phyloP scores from a whole-genome alignment of 2,797 vertebrate genomes.

The Oreonectes daqikongensis region DNA sequence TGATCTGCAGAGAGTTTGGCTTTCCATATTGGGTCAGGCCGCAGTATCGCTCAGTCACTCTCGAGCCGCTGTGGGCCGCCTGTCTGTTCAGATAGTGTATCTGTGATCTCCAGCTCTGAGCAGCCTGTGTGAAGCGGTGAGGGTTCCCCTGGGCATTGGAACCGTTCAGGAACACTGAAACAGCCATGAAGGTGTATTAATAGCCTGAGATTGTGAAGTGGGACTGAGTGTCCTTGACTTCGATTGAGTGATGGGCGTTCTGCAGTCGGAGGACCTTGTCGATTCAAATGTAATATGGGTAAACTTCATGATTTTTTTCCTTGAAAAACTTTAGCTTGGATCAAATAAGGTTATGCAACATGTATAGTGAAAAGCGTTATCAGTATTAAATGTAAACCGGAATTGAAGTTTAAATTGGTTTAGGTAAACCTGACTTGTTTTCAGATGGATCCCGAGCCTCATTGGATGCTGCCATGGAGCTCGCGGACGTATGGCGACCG shows the following conservation, averaged over 20 bases:
- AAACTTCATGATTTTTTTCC: too few species aligned
- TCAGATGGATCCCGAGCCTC: constrained; percentile 22
- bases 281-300: too few species aligned
- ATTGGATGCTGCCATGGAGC: constrained; percentile 22
- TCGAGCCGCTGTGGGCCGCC: constrained; percentile 26
- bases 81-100: constrained; percentile 44
- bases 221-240: constrained; percentile 41
- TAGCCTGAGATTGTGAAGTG: constrained; percentile 33
- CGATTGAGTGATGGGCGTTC: constrained; percentile 30
- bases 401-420: constrained; percentile 30
- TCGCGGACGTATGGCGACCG: constrained; percentile 10
- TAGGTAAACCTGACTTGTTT: constrained; percentile 25
- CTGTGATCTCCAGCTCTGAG: constrained; percentile 42
- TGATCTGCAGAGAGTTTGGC: constrained; percentile 26
- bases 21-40: constrained; percentile 43
- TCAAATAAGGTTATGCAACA: constrained; percentile 1
- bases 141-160: constrained; percentile 40
- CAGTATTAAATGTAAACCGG: neutral
- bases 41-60: constrained; percentile 20
- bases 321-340: constrained; percentile 17
- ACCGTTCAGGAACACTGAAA: constrained; percentile 30
- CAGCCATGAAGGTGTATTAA: constrained; percentile 42
- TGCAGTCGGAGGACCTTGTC: neutral
- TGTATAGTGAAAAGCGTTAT: neutral
- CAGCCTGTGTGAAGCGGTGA: constrained; percentile 33